These are phyloP conservation scores for Nothoprocta perdicaria DNA, from an alignment of 2,113 vertebrate genomes.

Conservation along the genomic window DNA sequence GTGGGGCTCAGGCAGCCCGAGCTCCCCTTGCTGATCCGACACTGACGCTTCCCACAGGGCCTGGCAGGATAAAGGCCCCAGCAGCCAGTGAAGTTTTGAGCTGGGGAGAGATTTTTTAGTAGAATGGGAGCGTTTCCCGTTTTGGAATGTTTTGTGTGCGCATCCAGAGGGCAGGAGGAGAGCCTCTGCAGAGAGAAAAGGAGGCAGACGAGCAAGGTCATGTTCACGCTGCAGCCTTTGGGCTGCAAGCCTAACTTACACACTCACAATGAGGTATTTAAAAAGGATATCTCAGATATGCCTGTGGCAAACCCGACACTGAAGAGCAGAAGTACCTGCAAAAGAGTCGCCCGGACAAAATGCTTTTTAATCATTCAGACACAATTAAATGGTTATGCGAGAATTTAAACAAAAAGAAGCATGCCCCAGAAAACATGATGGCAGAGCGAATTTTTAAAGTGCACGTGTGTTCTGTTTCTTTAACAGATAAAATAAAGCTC, in stretches of 20 bases:
- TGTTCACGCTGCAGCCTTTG: neutral
- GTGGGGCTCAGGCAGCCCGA: neutral
- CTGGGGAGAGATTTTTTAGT: neutral
- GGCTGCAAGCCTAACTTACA: neutral
- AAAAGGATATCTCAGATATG: neutral
- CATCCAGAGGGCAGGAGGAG: neutral
- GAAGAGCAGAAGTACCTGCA: neutral
- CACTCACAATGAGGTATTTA: neutral
- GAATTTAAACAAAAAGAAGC: neutral
- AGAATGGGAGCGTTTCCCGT: neutral
- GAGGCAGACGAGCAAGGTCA: neutral
- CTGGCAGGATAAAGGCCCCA: neutral
- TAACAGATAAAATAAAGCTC: conserved; percentile 45
- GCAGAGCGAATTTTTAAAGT: neutral
- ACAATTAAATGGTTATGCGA: neutral
- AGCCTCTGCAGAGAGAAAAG: neutral
- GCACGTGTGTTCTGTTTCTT: conserved; percentile 4
- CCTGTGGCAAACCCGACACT: neutral
- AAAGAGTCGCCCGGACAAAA: neutral
- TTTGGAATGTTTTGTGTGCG: neutral
- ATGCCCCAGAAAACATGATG: neutral
- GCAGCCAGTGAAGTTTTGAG: conserved; percentile 23
- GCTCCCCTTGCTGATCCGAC: neutral
- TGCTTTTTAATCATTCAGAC: neutral
- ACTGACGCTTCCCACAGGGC: neutral